Base-by-base conservation (phyloP, 2,113 vertebrate genomes). In the Ceyx margarethae region DNA sequence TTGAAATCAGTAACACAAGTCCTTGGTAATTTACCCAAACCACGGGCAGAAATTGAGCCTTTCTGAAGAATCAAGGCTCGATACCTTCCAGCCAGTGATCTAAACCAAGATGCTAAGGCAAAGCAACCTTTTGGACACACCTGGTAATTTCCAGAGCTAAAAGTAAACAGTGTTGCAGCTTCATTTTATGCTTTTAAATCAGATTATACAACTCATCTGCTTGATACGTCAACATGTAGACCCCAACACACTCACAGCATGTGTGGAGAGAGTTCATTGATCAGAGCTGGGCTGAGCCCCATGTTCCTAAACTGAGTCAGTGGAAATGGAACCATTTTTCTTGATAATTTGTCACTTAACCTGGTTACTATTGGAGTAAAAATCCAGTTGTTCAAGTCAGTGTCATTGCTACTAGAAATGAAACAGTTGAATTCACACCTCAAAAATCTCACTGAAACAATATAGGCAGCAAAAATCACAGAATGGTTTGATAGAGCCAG, bases 21-120 rank as follows among this genome's bases (percentile, higher is more conserved):
- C 57, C 29, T 10, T 8, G 2, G 16, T 35, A 54, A 88, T 67
- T 83, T 20, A 20, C 56, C 29, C 22, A 37, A 62, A 17, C 5
- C 25, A 9, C 1, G 1, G 46, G 8, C 12, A 53, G 53, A 67
- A 19, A 25, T 46, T 1, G 1, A 71, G 35, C 2, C 26, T 81
- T 22, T 37, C 29, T 33, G 25, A 37, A 56, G 71, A 73, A 37
- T 8, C 18, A 7, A 74, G 21, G 61, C 51, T 85, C 37, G 3
- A 8, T 25, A 33, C 18, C 20, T 90, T 51, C 5, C 60, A 83
- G 6, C 3, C 7, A 46, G 22, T 5, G 53, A 21, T 17, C 31
- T 69, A 45, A 46, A 90, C 40, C 1, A 6, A 37, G 35, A 61
- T 22, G 28, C 21, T 90, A 57, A 57, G 0, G 8, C 46, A 94